Conservation (phyloP, 2,888 invertebrate genomes). For the Acrobasis consociella region DNA sequence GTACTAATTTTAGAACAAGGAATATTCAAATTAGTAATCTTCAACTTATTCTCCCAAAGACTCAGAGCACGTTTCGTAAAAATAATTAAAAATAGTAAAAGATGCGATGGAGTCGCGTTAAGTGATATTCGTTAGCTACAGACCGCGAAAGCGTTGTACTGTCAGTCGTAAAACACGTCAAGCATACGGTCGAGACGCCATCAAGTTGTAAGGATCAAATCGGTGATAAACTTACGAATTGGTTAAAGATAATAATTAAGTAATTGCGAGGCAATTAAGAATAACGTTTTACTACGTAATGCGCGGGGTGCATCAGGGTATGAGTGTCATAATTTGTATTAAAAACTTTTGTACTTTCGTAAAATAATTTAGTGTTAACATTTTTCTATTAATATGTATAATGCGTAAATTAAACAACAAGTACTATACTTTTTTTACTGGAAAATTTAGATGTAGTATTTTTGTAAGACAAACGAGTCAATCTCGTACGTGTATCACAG, state of each 20-base stretch:
- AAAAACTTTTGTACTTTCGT: constrained; percentile 79
- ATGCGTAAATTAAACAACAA: constrained; percentile 71
- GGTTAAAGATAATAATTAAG: constrained; percentile 75
- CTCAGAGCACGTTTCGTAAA: background rate
- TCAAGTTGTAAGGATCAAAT: constrained; percentile 45
- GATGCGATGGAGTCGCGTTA: constrained; percentile 57
- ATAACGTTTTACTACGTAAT: constrained; percentile 65
- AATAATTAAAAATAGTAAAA: constrained; percentile 22
- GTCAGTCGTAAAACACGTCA: constrained; percentile 22
- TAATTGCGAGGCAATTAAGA: constrained; percentile 78
- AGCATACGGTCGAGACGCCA: constrained; percentile 33
- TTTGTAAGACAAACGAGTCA: constrained; percentile 71
- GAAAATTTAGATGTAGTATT: constrained; percentile 76
- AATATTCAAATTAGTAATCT: too few relatives aligned
- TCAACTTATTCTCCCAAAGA: background rate
- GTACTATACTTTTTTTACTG: constrained; percentile 79
- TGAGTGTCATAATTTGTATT: constrained; percentile 80
- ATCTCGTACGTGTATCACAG: constrained; percentile 79
- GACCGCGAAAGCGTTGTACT: constrained; percentile 34
- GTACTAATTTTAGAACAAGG: too few relatives aligned
- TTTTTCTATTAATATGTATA: constrained; percentile 75
- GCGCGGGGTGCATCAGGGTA: constrained; percentile 83
- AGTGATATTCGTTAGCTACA: constrained; percentile 48
- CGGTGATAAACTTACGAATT: constrained; percentile 80
- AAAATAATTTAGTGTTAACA: constrained; percentile 75